Conservation (phyloP, 2,113 vertebrate genomes). For the Paracanthobrama guichenoti region DNA sequence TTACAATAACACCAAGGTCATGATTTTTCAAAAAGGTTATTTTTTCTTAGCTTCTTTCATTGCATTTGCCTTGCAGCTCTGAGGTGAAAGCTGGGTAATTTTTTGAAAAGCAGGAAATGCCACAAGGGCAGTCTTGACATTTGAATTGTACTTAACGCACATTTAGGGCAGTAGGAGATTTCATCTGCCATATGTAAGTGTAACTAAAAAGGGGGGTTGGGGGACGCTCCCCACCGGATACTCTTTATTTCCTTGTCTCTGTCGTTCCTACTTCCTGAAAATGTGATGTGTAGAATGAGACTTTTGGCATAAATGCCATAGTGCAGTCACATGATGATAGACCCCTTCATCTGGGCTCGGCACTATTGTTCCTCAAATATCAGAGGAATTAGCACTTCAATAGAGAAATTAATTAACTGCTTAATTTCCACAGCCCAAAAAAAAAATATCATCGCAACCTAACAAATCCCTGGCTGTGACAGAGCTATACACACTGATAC, state of each 20-base stretch:
- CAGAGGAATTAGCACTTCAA: slow-evolving; percentile 39
- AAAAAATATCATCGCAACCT: slow-evolving; percentile 11
- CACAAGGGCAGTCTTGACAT: slow-evolving; percentile 42
- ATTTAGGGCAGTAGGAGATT: slow-evolving; percentile 27
- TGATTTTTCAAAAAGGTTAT: slow-evolving; percentile 5
- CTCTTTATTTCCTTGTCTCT: not conserved
- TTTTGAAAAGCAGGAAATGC: not conserved
- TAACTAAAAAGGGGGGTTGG: slow-evolving; percentile 7
- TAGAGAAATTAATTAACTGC: slow-evolving; percentile 37
- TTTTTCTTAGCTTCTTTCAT: not conserved
- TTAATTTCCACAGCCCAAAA: not conserved
- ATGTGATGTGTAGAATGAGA: not conserved
- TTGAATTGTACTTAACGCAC: slow-evolving; percentile 29
- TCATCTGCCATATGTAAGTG: slow-evolving; percentile 16
- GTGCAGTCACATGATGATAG: slow-evolving; percentile 12
- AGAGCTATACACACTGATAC: slow-evolving; percentile 20
- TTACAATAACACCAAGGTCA: slow-evolving; percentile 3
- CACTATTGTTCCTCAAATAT: slow-evolving; percentile 38
- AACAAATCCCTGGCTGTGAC: slow-evolving; percentile 25
- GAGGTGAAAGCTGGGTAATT: slow-evolving; percentile 28
- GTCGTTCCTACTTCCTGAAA: not conserved
- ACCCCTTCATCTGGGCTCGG: slow-evolving; percentile 21
- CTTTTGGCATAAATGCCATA: slow-evolving; percentile 14
- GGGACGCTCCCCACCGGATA: not conserved
- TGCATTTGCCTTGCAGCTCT: not conserved